These are phyloP conservation scores for Phoxinus dragarum DNA, from an alignment of 2,797 vertebrate species.

Conservation along the genomic window DNA sequence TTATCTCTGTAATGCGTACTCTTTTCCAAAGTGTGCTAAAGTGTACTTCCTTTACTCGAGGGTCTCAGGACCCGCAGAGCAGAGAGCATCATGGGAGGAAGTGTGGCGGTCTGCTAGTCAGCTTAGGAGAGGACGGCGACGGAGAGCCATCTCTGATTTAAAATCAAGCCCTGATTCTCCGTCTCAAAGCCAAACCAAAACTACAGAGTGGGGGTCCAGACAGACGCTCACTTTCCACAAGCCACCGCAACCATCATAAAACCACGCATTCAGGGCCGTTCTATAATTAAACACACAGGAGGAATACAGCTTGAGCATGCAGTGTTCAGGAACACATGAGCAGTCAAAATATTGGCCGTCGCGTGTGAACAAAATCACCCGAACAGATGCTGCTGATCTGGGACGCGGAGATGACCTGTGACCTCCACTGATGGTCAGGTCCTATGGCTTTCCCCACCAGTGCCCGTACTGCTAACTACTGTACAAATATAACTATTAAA, in stretches of 20 bases:
- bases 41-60: not conserved
- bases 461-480: too few species aligned
- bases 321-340: not conserved
- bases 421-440: not conserved
- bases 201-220: not conserved
- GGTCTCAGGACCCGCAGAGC: slow-evolving; percentile 1
- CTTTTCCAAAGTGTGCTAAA: not conserved
- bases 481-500: not conserved
- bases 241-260: slow-evolving; percentile 35
- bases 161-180: slow-evolving; percentile 27
- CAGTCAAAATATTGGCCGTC: not conserved
- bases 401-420: not conserved
- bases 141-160: slow-evolving; percentile 2
- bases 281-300: slow-evolving; percentile 55
- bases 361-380: not conserved
- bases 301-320: slow-evolving; percentile 42
- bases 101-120: not conserved
- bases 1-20: not conserved
- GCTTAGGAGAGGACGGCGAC: not conserved
- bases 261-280: slow-evolving; percentile 9
- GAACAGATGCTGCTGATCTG: slow-evolving; percentile 12
- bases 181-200: slow-evolving; percentile 54
- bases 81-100: slow-evolving; percentile 1
- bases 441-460: not conserved
- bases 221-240: slow-evolving; percentile 22